Conservation (phyloP, 2,888 invertebrate species). For the Girardia tigrina region DNA sequence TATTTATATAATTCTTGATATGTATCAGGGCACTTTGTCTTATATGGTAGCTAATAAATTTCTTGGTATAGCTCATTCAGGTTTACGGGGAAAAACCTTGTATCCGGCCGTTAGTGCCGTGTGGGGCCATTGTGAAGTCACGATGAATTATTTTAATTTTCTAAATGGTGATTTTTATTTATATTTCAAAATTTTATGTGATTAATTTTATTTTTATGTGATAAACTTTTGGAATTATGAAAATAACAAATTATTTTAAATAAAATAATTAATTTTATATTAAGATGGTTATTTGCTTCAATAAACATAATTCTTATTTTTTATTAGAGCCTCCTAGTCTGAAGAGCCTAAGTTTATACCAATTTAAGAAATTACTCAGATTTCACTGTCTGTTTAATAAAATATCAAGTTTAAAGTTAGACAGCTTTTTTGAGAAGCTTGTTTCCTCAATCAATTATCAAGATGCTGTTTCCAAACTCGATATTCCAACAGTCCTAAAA, state of each 20-base stretch:
- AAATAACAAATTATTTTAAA: neutral
- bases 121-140: constrained; percentile 35
- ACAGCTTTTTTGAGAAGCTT: no score
- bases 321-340: neutral
- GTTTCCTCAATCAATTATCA: no score
- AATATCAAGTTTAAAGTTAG: no score
- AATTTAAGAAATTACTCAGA: neutral
- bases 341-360: neutral
- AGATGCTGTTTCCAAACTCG: no score
- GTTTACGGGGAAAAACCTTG: constrained; percentile 29
- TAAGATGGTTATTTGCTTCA: neutral
- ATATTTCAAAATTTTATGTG: neutral
- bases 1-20: constrained; percentile 29
- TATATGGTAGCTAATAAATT: constrained; percentile 30
- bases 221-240: neutral
- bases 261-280: neutral
- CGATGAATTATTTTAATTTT: neutral
- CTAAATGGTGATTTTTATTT: neutral
- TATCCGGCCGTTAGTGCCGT: constrained; percentile 35
- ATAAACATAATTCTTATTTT: neutral
- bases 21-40: constrained; percentile 34
- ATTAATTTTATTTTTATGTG: neutral
- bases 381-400: neutral
- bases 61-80: constrained; percentile 32
- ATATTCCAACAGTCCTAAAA: no score